These are phyloP conservation scores for Drosophila nikananu DNA, from an alignment of 1,140 invertebrate species.

Conservation along the genomic window DNA sequence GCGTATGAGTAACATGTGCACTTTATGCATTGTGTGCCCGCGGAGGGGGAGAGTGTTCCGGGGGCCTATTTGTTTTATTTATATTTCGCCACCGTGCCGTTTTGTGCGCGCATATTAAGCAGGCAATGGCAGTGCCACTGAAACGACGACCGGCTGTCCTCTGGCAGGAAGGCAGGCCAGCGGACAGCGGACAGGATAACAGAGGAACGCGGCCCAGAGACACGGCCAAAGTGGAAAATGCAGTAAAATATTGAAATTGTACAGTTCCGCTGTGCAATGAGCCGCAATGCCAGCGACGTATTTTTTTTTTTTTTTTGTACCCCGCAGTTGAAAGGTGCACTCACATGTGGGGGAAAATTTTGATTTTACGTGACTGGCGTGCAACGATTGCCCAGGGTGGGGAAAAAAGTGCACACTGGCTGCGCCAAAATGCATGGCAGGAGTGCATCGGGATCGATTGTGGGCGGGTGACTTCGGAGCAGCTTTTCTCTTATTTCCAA, in stretches of 20 bases:
- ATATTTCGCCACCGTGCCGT: slow-evolving; percentile 47
- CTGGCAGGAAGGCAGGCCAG: slow-evolving; percentile 22
- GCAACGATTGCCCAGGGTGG: slow-evolving; percentile 20
- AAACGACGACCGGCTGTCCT: slow-evolving; percentile 9
- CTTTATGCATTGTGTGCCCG: slow-evolving; percentile 40
- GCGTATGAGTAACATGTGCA: slow-evolving; percentile 66
- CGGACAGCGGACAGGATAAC: slow-evolving; percentile 29
- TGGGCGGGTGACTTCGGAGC: slow-evolving; percentile 36
- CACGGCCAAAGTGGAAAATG: slow-evolving; percentile 68
- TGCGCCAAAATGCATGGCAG: neutral
- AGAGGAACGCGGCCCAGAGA: slow-evolving; percentile 8
- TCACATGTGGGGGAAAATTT: slow-evolving; percentile 50
- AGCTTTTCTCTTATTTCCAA: slow-evolving; percentile 48
- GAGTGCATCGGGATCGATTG: slow-evolving; percentile 17
- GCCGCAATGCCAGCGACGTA: slow-evolving; percentile 52
- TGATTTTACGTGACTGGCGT: slow-evolving; percentile 74
- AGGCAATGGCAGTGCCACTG: slow-evolving; percentile 7
- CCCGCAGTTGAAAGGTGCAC: slow-evolving; percentile 51
- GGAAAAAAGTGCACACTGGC: slow-evolving; percentile 7
- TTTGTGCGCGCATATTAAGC: slow-evolving; percentile 62
- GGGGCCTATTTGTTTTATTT: slow-evolving; percentile 52
- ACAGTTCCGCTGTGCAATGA: slow-evolving; percentile 72
- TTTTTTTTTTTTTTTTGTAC: slow-evolving; percentile 3
- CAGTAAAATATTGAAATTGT: slow-evolving; percentile 78
- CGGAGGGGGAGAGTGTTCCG: neutral